Conservation (phyloP, 2,797 vertebrate species). For the Buceros bicornis region DNA sequence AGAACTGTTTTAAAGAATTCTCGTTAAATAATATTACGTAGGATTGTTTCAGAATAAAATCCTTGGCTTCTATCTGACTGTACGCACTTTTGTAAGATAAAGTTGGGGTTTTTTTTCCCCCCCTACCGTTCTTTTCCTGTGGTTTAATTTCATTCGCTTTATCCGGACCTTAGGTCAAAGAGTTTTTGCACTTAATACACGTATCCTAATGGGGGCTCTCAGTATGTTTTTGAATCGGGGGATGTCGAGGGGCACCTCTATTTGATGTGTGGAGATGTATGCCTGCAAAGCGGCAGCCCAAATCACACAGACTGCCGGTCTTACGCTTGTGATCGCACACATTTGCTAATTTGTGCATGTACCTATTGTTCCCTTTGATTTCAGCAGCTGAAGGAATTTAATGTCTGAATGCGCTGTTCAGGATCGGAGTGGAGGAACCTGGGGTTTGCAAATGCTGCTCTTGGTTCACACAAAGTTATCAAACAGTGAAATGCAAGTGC, state of each 20-base stretch:
- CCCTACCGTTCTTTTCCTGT: neutral
- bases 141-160: neutral
- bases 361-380: constrained; percentile 7
- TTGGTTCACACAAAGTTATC: neutral
- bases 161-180: constrained; percentile 29
- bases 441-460: neutral
- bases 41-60: constrained; percentile 8
- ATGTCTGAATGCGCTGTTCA: neutral
- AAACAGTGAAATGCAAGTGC: neutral
- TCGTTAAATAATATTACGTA: neutral
- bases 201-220: neutral
- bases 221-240: neutral
- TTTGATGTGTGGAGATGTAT: neutral
- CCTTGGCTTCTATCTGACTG: neutral
- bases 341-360: neutral
- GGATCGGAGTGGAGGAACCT: neutral
- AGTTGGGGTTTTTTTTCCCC: neutral
- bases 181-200: neutral
- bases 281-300: neutral
- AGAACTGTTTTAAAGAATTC: neutral
- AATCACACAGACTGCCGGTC: neutral
- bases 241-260: neutral
- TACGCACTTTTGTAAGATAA: neutral
- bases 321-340: neutral
- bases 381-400: constrained; percentile 5